phyloP scores from a whole-genome alignment of 1,140 invertebrate species.

The Drosophila prosaltans region DNA sequence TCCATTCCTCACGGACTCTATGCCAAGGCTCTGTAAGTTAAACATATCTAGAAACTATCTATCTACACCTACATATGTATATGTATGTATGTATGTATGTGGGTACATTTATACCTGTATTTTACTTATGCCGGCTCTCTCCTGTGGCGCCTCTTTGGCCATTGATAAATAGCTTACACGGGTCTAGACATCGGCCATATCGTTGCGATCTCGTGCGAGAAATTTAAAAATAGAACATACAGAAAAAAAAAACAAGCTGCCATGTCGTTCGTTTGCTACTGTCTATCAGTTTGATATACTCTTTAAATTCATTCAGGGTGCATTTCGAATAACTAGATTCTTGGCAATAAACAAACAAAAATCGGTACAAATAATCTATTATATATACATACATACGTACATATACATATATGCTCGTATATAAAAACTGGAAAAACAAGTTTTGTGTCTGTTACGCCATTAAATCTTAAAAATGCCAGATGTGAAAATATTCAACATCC shows the following conservation, averaged over 20 bases:
- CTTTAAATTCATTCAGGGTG: background rate
- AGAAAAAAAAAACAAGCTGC: slow-evolving; percentile 19
- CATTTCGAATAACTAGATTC: background rate
- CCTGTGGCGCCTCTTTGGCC: slow-evolving; percentile 54
- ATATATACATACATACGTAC: background rate
- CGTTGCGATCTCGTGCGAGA: slow-evolving; percentile 71
- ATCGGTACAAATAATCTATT: background rate
- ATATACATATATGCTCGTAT: background rate
- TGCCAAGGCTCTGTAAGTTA: slow-evolving; percentile 89
- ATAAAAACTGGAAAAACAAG: background rate
- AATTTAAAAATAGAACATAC: slow-evolving; percentile 52
- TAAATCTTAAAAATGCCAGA: background rate
- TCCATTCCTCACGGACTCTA: slow-evolving; percentile 98
- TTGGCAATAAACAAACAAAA: background rate
- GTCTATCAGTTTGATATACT: slow-evolving; percentile 45
- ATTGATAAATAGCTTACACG: slow-evolving; percentile 63
- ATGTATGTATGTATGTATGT: background rate
- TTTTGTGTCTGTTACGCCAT: background rate
- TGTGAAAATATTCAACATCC: too few relatives aligned
- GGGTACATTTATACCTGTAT: background rate
- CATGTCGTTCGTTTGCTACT: slow-evolving; percentile 36
- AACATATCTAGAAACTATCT: background rate
- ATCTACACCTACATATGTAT: slow-evolving; percentile 9
- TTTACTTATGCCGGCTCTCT: slow-evolving; percentile 41
- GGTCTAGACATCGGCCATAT: slow-evolving; percentile 43